A percentile compares a stretch with the other conserved stretches of the same genome.
Evolutionary conservation across 2,888 invertebrate genomes (phyloP).

Genomic region (Latheticus oryzae): DNA sequence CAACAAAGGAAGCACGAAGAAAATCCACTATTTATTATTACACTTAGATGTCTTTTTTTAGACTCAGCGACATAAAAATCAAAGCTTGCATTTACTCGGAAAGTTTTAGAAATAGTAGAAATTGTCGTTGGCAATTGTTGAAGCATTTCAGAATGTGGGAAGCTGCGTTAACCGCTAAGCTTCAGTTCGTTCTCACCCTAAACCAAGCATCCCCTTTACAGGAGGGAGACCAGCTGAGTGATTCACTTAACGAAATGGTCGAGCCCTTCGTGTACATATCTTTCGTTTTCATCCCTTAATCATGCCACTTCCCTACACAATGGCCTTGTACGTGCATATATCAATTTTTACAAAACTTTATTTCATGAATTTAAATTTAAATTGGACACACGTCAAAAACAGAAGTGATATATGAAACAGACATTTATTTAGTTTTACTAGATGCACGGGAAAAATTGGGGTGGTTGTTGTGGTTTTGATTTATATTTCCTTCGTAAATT

Average conservation of each 20-base stretch:
- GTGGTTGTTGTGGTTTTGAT: conserved; percentile 5
- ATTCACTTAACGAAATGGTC: conserved; percentile 57
- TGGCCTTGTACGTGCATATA: conserved; percentile 29
- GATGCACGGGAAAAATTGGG: conserved; percentile 24
- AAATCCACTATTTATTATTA: conserved; percentile 23
- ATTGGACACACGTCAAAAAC: conserved; percentile 50
- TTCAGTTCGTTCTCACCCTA: conserved; percentile 37
- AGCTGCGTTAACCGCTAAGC: conserved; percentile 40
- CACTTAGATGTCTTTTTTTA: conserved; percentile 12
- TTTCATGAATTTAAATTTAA: conserved; percentile 48
- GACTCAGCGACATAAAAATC: conserved; percentile 19
- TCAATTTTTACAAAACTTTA: conserved; percentile 32
- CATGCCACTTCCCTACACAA: conserved; percentile 39
- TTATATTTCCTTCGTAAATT: too few species aligned
- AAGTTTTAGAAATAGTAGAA: conserved; percentile 33
- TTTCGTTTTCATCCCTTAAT: conserved; percentile 52
- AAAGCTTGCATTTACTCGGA: conserved; percentile 26
- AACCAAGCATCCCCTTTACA: conserved; percentile 34
- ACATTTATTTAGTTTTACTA: conserved; percentile 46
- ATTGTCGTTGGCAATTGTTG: conserved; percentile 35
- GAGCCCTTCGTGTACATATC: conserved; percentile 53
- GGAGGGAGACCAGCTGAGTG: conserved; percentile 50
- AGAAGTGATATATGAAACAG: conserved; percentile 50
- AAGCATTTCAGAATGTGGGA: conserved; percentile 29
- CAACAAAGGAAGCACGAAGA: conserved; percentile 11